Evolutionary conservation across 2,888 invertebrate species (phyloP).

Genomic region (Pterostichus madidus): DNA sequence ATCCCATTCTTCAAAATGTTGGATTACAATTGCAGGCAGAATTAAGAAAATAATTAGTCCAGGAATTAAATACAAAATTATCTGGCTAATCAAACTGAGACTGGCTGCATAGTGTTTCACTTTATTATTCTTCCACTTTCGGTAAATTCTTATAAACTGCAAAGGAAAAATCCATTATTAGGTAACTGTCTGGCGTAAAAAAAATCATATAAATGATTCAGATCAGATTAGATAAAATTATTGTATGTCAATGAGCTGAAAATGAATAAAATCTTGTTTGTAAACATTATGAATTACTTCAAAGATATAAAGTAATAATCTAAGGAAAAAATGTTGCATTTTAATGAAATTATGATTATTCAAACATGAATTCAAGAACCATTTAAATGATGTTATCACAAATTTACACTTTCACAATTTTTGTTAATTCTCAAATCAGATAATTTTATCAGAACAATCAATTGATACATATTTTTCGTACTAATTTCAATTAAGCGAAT

Average conservation of each 20-base stretch:
- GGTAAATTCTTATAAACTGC: slow-evolving; percentile 88
- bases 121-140: slow-evolving; percentile 87
- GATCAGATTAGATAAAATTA: neutral
- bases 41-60: slow-evolving; percentile 93
- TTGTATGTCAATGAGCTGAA: too few relatives aligned
- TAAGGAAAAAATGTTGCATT: too few relatives aligned
- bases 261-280: neutral
- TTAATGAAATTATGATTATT: too few relatives aligned
- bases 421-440: neutral
- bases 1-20: slow-evolving; percentile 91
- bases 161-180: slow-evolving; percentile 70
- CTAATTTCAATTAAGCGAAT: slow-evolving; percentile 2
- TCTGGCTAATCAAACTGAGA: slow-evolving; percentile 88
- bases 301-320: too few relatives aligned
- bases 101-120: slow-evolving; percentile 82
- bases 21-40: slow-evolving; percentile 90
- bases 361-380: neutral
- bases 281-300: neutral
- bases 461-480: neutral
- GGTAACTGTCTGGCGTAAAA: neutral
- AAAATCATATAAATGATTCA: neutral
- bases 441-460: slow-evolving; percentile 2
- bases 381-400: too few relatives aligned
- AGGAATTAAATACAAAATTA: slow-evolving; percentile 91
- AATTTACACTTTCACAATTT: too few relatives aligned